Evolutionary conservation across 1,140 invertebrate genomes (phyloP), one percentile per base, ranked within the genome.

Genomic region (Tenebrio molitor): DNA sequence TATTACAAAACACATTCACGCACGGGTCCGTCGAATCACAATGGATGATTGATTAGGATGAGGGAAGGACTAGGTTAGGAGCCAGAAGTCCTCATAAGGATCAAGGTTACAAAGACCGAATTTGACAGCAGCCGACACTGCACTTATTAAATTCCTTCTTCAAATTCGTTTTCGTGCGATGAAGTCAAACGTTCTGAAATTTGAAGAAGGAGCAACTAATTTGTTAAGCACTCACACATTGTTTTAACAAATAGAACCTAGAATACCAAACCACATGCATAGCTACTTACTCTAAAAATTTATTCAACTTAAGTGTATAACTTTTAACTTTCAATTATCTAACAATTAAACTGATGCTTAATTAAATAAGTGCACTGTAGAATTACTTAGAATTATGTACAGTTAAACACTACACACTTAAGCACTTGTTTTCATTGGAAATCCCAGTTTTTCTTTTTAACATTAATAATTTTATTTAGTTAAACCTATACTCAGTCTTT

Each of bases 11-110:
- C 46, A 44, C 76, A 78, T 67, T 77, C 75, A 69, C 64, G 44
- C 65, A 50, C 69, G 67, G 71, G 70, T 58, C 39, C 44, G 62
- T 73, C 64, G 39, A 69, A 73, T 69, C 66, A 41, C 50, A 66
- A 46, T 58, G 21, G 44, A 69, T 34, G 44, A 71, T 65, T 50
- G 63, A 71, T 68, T 46, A 72, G 73, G 73, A 76, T 72, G 14
- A 58, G 21, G 71, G 75, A 65, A 71, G 77, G 77, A 78, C 74
- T 71, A 76, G 76, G 74, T 77, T 72, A 78, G 77, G 77, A 79
- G 74, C 77, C 78, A 79, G 78, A 79, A 79, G 78, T 77, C 78
- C 77, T 79, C 78, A 74, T 75, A 76, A 77, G 75, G 76, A 76
- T 75, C 66, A 72, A 76, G 75, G 77, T 70, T 76, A 46, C 44